Base-by-base conservation (phyloP, 2,113 vertebrate species). In the Tringa solitaria region DNA sequence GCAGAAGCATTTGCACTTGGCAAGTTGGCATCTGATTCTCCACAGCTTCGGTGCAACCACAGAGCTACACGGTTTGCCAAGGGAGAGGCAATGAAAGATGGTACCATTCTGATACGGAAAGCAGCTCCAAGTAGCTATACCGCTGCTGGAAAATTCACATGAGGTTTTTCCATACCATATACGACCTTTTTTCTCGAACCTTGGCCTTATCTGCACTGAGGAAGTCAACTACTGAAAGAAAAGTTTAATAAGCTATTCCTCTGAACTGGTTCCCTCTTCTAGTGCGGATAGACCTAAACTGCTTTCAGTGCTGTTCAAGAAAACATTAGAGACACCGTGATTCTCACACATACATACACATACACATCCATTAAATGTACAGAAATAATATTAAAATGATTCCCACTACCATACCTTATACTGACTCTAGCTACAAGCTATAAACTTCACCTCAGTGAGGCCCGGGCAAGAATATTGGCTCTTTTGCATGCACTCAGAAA, bases 401-500 rank as follows among this genome's bases (percentile, higher is more conserved):
- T 94, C 94, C 95, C 96, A 93, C 84, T 96, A 94, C 93, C 94
- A 84, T 73, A 94, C 65, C 83, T 96, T 96, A 97, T 91, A 97
- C 59, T 90, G 89, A 96, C 85, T 95, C 94, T 88, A 97, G 91
- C 94, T 98, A 96, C 94, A 95, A 96, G 94, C 79, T 84, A 97
- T 81, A 96, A 97, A 95, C 70, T 90, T 98, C 96, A 97, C 96
- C 92, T 96, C 92, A 96, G 96, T 17, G 76, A 97, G 92, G 97
- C 90, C 89, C 74, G 50, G 95, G 88, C 94, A 97, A 97, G 96
- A 98, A 97, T 94, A 96, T 90, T 96, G 97, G 97, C 97, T 97
- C 97, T 90, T 97, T 63, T 75, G 92, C 97, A 97, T 97, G 90
- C 93, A 97, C 93, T 92, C 96, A 95, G 93, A 94, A 95, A 97